Evolutionary conservation across 2,113 vertebrate species (phyloP).

Genomic region (Redunca redunca): DNA sequence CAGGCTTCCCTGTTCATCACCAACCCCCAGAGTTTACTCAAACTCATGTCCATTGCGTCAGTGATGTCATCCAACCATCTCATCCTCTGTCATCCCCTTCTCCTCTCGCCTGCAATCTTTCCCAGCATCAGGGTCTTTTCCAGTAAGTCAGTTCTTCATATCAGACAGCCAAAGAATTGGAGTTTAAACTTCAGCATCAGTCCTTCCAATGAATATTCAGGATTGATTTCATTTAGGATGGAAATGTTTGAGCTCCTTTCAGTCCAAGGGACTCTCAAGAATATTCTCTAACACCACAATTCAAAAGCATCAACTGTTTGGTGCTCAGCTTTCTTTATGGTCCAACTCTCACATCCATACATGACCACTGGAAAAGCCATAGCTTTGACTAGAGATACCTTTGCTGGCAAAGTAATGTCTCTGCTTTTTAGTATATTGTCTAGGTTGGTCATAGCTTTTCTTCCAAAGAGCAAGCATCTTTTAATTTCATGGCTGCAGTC

Average conservation of each 20-base stretch:
- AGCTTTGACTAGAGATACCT: not conserved
- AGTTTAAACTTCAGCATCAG: not conserved
- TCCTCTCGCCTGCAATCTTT: not conserved
- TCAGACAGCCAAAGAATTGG: not conserved
- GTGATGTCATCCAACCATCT: not conserved
- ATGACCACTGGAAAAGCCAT: not conserved
- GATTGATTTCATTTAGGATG: not conserved
- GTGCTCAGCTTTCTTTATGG: not conserved
- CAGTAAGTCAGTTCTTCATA: not conserved
- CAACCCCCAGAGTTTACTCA: not conserved
- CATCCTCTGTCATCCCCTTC: not conserved
- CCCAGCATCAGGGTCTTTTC: not conserved
- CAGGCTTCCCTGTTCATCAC: not conserved
- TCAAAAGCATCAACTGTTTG: not conserved
- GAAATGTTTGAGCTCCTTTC: not conserved
- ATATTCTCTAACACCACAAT: not conserved
- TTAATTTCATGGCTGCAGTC: not conserved
- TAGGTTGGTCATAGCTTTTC: not conserved
- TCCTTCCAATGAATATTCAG: not conserved
- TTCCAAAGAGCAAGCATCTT: not conserved
- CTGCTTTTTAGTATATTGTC: not conserved
- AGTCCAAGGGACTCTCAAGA: not conserved
- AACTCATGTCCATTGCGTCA: not conserved
- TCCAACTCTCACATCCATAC: not conserved
- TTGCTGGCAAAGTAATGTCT: not conserved